phyloP scores from a whole-genome alignment of 2,113 vertebrate species.

The Sylvietta virens region DNA sequence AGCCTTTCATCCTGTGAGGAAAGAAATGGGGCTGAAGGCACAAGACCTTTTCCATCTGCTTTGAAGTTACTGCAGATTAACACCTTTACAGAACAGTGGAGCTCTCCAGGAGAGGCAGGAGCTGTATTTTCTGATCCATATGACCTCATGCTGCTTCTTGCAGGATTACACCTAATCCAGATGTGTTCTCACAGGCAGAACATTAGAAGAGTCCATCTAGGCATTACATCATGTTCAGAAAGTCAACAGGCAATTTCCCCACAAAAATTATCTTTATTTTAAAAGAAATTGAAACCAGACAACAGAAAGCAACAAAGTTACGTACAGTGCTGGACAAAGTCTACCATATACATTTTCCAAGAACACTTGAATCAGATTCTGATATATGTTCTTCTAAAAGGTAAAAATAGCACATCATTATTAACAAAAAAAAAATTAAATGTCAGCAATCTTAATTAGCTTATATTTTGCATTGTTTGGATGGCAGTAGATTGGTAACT shows the following conservation, averaged over 20 bases:
- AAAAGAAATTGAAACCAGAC: slow-evolving; percentile 56
- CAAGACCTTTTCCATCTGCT: neutral
- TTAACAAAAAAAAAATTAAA: slow-evolving; percentile 10
- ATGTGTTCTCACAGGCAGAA: neutral
- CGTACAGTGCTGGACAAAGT: slow-evolving; percentile 66
- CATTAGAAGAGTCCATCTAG: neutral
- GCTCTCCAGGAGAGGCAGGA: neutral
- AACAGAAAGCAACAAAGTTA: slow-evolving; percentile 60
- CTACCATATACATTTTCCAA: slow-evolving; percentile 51
- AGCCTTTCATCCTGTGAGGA: neutral
- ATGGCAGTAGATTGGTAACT: slow-evolving; percentile 30
- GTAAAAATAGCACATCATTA: slow-evolving; percentile 35
- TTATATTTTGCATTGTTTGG: slow-evolving; percentile 29
- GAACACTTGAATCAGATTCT: slow-evolving; percentile 17
- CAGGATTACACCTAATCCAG: neutral
- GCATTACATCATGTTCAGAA: neutral
- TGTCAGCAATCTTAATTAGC: neutral
- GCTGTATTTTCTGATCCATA: neutral
- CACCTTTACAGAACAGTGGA: neutral
- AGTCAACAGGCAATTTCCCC: slow-evolving; percentile 46
- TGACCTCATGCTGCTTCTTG: neutral
- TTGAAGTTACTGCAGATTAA: neutral
- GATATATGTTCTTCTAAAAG: slow-evolving; percentile 43
- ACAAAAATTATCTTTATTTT: slow-evolving; percentile 72
- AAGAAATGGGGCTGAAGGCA: neutral